These are phyloP conservation scores for Atta cephalotes DNA, from an alignment of 1,140 invertebrate genomes.

Conservation along the genomic window DNA sequence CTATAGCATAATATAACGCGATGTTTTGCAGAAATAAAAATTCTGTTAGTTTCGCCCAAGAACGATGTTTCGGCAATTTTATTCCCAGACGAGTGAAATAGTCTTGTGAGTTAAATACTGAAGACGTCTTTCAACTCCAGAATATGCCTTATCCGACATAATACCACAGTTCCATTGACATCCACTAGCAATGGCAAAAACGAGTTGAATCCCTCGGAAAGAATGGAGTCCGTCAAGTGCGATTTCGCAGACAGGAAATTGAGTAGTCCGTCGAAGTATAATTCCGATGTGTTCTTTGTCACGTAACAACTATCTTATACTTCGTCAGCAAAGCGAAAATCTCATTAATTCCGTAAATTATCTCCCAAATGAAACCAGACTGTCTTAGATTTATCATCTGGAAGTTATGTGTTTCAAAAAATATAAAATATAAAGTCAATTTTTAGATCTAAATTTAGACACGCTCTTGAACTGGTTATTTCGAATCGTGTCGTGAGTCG, in stretches of 20 bases:
- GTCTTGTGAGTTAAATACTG: not conserved
- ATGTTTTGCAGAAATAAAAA: not conserved
- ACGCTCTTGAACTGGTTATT: not conserved
- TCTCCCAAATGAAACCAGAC: not conserved
- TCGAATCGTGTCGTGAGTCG: not conserved
- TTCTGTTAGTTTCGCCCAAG: not conserved
- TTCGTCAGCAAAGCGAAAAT: constrained; percentile 11
- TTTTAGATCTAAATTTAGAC: not conserved
- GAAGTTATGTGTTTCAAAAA: not conserved
- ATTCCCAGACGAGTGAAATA: not conserved
- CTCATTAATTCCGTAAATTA: constrained; percentile 17
- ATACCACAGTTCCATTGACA: constrained; percentile 38
- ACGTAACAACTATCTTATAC: constrained; percentile 18
- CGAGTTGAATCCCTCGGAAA: constrained; percentile 48
- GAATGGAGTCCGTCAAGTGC: constrained; percentile 43
- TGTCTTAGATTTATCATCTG: not conserved
- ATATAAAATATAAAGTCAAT: not conserved
- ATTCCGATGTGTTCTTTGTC: constrained; percentile 44
- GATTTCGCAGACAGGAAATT: constrained; percentile 62
- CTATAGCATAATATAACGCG: not conserved
- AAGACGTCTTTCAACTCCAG: constrained; percentile 10
- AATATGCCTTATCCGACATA: constrained; percentile 39
- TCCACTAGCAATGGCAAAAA: constrained; percentile 31
- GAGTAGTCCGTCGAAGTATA: constrained; percentile 53
- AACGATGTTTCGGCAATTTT: constrained; percentile 8